Evolutionary conservation across 2,113 vertebrate genomes (phyloP), one percentile per base, ranked within the genome.

Genomic region (Pipa parva): DNA sequence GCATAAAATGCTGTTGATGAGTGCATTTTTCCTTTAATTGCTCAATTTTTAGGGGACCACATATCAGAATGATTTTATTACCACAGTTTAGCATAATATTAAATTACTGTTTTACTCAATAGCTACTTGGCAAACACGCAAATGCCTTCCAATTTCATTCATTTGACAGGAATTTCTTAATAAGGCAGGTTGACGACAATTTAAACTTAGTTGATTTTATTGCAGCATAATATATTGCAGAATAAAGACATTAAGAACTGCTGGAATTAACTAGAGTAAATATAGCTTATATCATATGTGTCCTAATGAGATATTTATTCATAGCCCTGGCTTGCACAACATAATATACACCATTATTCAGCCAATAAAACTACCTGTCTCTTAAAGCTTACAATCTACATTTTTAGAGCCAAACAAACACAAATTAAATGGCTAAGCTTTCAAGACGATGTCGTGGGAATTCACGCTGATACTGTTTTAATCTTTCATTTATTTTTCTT

Each of bases 1-100:
- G 56, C 65, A 68, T 68, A 68, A 68, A 68, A 68, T 52, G 65
- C 28, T 68, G 65, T 68, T 68, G 56, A 68, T 68, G 65, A 68
- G 64, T 59, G 65, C 65, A 60, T 68, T 68, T 68, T 68, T 68
- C 59, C 45, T 58, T 49, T 68, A 68, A 68, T 68, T 59, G 65
- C 65, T 68, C 59, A 68, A 68, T 68, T 68, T 68, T 68, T 68
- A 68, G 50, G 65, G 48, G 56, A 59, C 65, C 52, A 56, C 56
- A 60, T 68, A 68, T 59, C 65, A 60, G 56, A 59, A 59, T 59
- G 65, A 51, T 68, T 68, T 68, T 68, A 68, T 68, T 68, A 58
- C 65, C 29, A 59, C 56, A 39, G 59, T 68, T 68, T 68, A 68
- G 59, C 65, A 59, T 68, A 57, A 68, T 68, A 68, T 68, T 68